These are phyloP conservation scores for Apis dorsata DNA, from an alignment of 1,140 invertebrate species.

Conservation along the genomic window DNA sequence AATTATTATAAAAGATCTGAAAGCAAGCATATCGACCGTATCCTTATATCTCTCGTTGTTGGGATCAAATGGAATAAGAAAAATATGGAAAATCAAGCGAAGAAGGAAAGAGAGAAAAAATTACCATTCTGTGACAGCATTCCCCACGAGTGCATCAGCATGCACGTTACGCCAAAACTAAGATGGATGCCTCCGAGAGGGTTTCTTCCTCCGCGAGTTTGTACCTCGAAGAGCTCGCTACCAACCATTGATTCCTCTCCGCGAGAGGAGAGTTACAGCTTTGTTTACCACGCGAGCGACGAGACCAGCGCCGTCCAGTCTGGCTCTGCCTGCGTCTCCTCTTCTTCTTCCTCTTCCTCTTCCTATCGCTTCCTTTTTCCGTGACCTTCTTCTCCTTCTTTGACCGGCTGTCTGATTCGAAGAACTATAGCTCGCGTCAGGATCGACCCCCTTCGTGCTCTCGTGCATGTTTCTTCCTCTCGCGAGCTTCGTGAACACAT, in stretches of 20 bases:
- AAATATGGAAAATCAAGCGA: background rate
- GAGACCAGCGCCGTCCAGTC: conserved; percentile 79
- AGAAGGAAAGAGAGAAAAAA: background rate
- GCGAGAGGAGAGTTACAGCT: conserved; percentile 79
- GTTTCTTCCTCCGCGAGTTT: conserved; percentile 51
- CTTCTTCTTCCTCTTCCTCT: conserved; percentile 29
- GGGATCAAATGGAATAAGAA: too few relatives aligned
- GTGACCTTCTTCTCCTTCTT: background rate
- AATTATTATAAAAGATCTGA: too few relatives aligned
- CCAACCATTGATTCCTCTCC: conserved; percentile 77
- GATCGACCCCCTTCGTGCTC: conserved; percentile 49
- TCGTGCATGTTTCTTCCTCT: conserved; percentile 45
- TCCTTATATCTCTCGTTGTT: too few relatives aligned
- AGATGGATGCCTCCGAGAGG: conserved; percentile 70
- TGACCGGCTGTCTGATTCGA: conserved; percentile 35
- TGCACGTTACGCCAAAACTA: conserved; percentile 70
- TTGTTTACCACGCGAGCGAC: conserved; percentile 78
- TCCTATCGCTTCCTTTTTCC: conserved; percentile 9
- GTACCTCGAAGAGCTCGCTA: conserved; percentile 50
- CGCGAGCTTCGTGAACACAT: conserved; percentile 39
- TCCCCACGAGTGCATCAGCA: conserved; percentile 67
- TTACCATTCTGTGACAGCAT: background rate
- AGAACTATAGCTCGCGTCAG: conserved; percentile 54
- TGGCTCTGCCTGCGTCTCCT: conserved; percentile 65
- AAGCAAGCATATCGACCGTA: too few relatives aligned